Evolutionary conservation across 2,888 invertebrate genomes (phyloP).

Genomic region (Mayetiola destructor): DNA sequence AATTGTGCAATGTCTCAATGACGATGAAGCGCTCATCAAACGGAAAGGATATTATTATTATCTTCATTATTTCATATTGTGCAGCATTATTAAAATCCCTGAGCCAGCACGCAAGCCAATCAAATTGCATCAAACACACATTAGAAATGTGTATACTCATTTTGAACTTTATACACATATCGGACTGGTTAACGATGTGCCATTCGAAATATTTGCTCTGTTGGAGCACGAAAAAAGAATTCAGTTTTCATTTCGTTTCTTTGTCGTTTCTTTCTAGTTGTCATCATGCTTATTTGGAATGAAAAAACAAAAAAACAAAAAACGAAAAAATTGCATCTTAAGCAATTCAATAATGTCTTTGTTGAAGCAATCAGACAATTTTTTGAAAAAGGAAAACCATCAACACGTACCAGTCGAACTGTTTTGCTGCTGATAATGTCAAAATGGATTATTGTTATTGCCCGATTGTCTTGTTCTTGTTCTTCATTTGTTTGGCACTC

Average conservation of each 20-base stretch:
- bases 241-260: too few relatives aligned
- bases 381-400: background rate
- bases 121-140: background rate
- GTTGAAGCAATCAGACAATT: background rate
- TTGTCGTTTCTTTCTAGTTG: too few relatives aligned
- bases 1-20: too few relatives aligned
- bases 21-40: background rate
- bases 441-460: slow-evolving; percentile 6
- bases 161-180: too few relatives aligned
- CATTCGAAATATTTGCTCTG: background rate
- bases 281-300: too few relatives aligned
- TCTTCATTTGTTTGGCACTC: too few relatives aligned
- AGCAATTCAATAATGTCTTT: too few relatives aligned
- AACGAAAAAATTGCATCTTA: too few relatives aligned
- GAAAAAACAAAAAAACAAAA: too few relatives aligned
- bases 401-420: background rate
- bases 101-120: background rate
- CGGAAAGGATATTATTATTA: background rate
- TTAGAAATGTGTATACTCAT: too few relatives aligned
- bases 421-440: slow-evolving; percentile 6
- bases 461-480: too few relatives aligned
- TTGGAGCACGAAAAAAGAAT: background rate
- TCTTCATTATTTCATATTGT: background rate
- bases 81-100: slow-evolving; percentile 1
- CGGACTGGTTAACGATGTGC: too few relatives aligned